phyloP scores from a whole-genome alignment of 2,888 invertebrate genomes.

The Tetragonisca angustula region DNA sequence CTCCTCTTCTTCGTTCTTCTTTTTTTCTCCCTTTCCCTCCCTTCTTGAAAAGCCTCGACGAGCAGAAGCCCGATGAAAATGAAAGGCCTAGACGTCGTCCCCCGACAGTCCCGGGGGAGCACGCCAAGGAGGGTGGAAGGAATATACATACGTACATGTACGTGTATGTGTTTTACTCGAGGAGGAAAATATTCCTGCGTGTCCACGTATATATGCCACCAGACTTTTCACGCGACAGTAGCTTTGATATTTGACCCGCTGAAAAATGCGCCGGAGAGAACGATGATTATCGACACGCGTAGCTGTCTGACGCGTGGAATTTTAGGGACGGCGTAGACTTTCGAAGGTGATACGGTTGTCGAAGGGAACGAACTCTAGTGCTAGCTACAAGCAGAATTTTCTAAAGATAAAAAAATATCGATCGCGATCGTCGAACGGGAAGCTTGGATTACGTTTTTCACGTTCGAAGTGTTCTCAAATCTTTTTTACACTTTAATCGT shows the following conservation, averaged over 20 bases:
- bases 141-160: constrained; percentile 11
- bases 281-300: constrained; percentile 37
- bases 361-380: not conserved
- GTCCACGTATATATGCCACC: constrained; percentile 43
- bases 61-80: constrained; percentile 46
- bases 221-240: constrained; percentile 49
- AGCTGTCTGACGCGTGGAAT: not conserved
- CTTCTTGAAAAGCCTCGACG: constrained; percentile 25
- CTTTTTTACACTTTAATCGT: no score
- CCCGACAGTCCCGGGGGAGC: constrained; percentile 32
- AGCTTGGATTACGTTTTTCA: no score
- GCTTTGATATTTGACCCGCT: constrained; percentile 45
- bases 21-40: not conserved
- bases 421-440: no score
- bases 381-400: not conserved
- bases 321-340: not conserved
- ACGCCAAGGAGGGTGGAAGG: constrained; percentile 41
- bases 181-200: constrained; percentile 40
- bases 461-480: no score
- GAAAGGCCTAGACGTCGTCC: constrained; percentile 50
- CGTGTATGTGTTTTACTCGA: not conserved
- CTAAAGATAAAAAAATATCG: no score
- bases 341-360: not conserved
- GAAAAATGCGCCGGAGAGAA: constrained; percentile 18
- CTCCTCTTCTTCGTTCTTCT: not conserved